Percentiles rank a stretch among this genome's conserved stretches.
phyloP scores from a whole-genome alignment of 64 coral and sea anemone genomes.

The Acropora tenuis region DNA sequence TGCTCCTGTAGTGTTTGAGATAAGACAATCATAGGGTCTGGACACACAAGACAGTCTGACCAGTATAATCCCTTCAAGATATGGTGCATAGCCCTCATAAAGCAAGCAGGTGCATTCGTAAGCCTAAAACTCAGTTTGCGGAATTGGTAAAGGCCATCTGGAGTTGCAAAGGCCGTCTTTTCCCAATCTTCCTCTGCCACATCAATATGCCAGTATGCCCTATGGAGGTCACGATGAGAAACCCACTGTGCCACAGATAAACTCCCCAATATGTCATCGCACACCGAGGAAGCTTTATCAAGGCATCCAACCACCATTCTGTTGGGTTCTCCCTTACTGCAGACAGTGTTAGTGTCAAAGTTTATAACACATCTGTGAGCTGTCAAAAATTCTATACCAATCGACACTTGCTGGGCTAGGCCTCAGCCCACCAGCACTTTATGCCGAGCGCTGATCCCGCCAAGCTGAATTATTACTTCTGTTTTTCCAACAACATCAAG shows the following conservation, averaged over 20 bases:
- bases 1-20: slow-evolving; percentile 35
- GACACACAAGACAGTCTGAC: no score
- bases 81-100: no score
- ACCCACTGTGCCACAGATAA: no score
- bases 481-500: slow-evolving; percentile 26
- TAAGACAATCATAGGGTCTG: not conserved
- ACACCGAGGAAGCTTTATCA: not conserved
- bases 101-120: no score
- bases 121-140: no score
- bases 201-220: no score
- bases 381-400: slow-evolving; percentile 49
- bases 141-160: no score
- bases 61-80: no score
- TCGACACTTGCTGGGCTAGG: not conserved
- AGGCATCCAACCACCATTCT: slow-evolving; percentile 6
- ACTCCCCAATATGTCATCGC: no score
- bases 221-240: no score
- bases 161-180: no score
- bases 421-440: slow-evolving; percentile 39
- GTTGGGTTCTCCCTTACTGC: not conserved
- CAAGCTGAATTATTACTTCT: slow-evolving; percentile 22
- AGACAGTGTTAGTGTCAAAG: not conserved
- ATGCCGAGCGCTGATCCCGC: not conserved
- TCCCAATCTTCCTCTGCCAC: no score
- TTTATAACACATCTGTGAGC: slow-evolving; percentile 51